Evolutionary conservation across 1,140 invertebrate genomes (phyloP).

Genomic region (Eriosoma lanigerum): DNA sequence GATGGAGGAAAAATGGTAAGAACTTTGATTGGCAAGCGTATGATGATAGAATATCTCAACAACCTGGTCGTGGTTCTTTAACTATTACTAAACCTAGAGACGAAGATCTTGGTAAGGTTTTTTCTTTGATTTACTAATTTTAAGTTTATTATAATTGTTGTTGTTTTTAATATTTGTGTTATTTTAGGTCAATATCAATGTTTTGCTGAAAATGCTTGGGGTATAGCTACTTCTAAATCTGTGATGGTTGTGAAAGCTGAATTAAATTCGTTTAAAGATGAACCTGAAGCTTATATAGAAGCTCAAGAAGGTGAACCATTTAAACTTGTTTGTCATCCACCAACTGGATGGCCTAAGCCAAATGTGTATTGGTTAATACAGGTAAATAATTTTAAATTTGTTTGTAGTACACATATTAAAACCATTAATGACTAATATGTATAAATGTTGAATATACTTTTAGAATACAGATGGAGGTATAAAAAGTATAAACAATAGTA

Average conservation of each 20-base stretch:
- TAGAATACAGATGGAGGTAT: slow-evolving; percentile 72
- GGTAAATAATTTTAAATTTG: neutral
- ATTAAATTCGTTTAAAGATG: slow-evolving; percentile 86
- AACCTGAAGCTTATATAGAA: slow-evolving; percentile 64
- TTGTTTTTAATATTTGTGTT: too few species aligned
- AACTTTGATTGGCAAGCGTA: slow-evolving; percentile 86
- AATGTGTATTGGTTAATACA: slow-evolving; percentile 74
- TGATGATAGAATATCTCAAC: slow-evolving; percentile 89
- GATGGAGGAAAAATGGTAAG: slow-evolving; percentile 95
- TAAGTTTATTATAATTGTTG: too few species aligned
- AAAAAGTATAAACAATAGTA: slow-evolving; percentile 85
- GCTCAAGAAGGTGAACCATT: slow-evolving; percentile 86
- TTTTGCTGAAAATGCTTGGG: slow-evolving; percentile 93
- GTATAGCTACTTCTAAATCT: slow-evolving; percentile 89
- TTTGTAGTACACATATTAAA: neutral
- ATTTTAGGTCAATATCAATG: slow-evolving; percentile 89
- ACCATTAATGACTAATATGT: neutral
- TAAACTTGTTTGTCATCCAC: slow-evolving; percentile 83
- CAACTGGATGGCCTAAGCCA: slow-evolving; percentile 91
- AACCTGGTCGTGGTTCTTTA: slow-evolving; percentile 86
- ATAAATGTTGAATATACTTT: slow-evolving; percentile 1
- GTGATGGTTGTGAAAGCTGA: slow-evolving; percentile 94
- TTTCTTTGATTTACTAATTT: neutral
- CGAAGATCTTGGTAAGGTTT: slow-evolving; percentile 75
- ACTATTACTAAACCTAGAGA: slow-evolving; percentile 84